These are phyloP conservation scores for Icerya purchasi DNA, from an alignment of 2,888 invertebrate genomes.

Conservation along the genomic window DNA sequence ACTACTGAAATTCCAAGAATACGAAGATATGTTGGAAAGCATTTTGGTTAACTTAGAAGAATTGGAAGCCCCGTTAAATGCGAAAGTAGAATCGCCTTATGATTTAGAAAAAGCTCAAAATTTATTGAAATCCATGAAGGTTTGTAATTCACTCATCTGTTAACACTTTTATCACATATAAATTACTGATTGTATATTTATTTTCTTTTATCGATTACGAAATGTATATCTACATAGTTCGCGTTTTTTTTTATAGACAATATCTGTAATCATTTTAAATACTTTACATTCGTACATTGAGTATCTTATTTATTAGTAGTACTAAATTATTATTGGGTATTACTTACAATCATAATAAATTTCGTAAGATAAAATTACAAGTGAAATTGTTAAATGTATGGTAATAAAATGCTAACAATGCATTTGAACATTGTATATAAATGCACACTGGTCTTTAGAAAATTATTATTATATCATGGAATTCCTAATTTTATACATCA, in stretches of 20 bases:
- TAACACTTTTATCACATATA: conserved; percentile 7
- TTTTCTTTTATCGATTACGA: neutral
- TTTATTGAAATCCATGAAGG: conserved; percentile 8
- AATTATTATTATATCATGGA: too few species aligned
- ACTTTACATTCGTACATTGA: too few species aligned
- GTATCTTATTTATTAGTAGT: too few species aligned
- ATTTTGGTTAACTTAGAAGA: conserved; percentile 60
- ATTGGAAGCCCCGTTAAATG: conserved; percentile 48
- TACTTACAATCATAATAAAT: too few species aligned
- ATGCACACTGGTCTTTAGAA: too few species aligned
- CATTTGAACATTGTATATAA: too few species aligned
- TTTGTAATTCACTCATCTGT: conserved; percentile 5
- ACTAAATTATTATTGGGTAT: too few species aligned
- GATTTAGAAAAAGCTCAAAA: conserved; percentile 45
- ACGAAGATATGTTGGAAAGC: conserved; percentile 70
- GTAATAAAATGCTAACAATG: too few species aligned
- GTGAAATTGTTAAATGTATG: too few species aligned
- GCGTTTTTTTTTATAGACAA: neutral
- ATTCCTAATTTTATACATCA: too few species aligned
- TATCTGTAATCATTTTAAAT: too few species aligned
- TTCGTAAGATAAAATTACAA: too few species aligned
- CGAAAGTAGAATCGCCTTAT: conserved; percentile 50
- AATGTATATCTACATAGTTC: neutral
- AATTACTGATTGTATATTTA: conserved; percentile 10
- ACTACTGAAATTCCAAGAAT: conserved; percentile 75